Base-by-base conservation (phyloP, 1,140 invertebrate genomes). In the Rhizoglyphus robini region DNA sequence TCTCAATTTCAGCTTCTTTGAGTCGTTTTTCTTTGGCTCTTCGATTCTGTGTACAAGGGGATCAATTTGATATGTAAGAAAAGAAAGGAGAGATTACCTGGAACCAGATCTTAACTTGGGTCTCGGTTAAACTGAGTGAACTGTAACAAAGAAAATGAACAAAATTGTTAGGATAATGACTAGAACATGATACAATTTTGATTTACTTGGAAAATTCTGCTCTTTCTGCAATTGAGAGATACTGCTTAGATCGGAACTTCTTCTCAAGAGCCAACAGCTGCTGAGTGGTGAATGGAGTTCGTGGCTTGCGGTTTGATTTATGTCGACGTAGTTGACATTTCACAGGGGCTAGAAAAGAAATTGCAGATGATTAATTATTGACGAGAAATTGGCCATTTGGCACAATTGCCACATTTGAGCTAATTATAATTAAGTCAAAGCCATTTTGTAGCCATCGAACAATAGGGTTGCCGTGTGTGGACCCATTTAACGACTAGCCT, bases 251-350 rank as follows among this genome's bases (percentile, higher is more conserved):
- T 11, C 87, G 81, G 79, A 97, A 98, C 79, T 97, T 98, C 78
- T 88, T 88, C 78, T 98, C 95, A 64, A 98, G 78, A 5, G 90
- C 87, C 31, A 95, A 76, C 32, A 98, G 79, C 75, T 98, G 95
- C 74, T 96, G 89, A 2, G 92, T 94, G 8, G 92, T 97, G 80
- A 98, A 98, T 0, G 94, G 94, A 0, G 94, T 98, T 59, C 94
- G 81, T 0, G 94, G 95, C 77, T 98, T 98, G 65, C 95, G 80
- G 78, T 98, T 97, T 27, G 91, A 91, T 74, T 97, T 98, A 81
- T 89, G 87, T 72, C 94, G 94, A 67, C 92, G 78, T 60, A 96
- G 79, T 74, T 93, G 92, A 78, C 92, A 96, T 76, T 95, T 96
- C 58, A 80, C 74, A 18, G 62, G 63, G 13, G 64, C 66, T 29